Evolutionary conservation across 2,797 vertebrate species (phyloP), one percentile per base, ranked within the genome.

Genomic region (Coracias cyanogaster): DNA sequence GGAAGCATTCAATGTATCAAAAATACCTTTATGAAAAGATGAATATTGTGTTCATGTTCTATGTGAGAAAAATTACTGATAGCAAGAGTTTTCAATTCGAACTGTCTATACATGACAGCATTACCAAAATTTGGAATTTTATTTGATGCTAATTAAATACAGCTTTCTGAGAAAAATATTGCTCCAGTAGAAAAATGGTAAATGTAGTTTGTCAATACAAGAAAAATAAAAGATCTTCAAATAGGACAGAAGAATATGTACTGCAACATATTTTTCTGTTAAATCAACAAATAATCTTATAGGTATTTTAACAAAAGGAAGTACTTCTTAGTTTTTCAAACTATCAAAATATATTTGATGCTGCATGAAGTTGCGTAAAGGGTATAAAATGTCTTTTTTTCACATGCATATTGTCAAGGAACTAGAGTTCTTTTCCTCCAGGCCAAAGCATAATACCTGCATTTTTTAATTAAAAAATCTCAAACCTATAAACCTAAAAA

Each of bases 91-190:
- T 85, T 58, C 13, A 31, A 3, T 31, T 71, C 41, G 76, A 90
- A 31, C 12, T 61, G 8, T 33, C 39, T 67, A 16, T 35, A 12
- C 6, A n/a, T 51, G 1, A 1, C 6, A 51, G 0, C 12, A 22
- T 66, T 55, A 81, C 8, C 2, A 90, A 90, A 84, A n/a, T 33
- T 43, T 87, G 12, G 21, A 67, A 84, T 66, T 54, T 46, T 57
- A 20, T 60, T 86, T 57, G 43, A 70, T 14, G 5, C 2, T 61
- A 71, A 48, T 35, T 35, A 84, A 80, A 52, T 31, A 48, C 12
- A 90, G 35, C 20, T 86, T 86, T 39, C 61, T 89, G 43, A 78
- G 58, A 77, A 88, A 84, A 66, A 73, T 26, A 70, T 16, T 31
- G 6, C 31, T 86, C 26, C 1, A 5, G 17, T 45, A 84, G 49